Conservation (phyloP, 2,113 vertebrate species). For the Otis tarda region DNA sequence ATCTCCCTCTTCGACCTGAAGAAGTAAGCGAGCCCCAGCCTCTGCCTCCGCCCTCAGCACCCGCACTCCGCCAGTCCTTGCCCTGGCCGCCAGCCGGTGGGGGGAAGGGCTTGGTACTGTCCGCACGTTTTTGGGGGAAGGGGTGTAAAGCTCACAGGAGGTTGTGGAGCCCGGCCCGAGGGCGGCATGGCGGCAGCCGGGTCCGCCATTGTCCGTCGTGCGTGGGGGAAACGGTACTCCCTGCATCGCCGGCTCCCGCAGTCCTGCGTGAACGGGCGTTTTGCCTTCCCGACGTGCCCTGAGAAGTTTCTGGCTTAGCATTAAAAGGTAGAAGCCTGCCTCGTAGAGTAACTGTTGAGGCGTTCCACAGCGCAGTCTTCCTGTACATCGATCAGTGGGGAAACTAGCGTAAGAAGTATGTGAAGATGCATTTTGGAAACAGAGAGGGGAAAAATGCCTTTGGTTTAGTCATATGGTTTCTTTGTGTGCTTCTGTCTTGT, state of each 20-base stretch:
- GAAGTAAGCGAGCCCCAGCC: slow-evolving; percentile 76
- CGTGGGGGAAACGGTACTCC: neutral
- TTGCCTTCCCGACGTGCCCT: no score
- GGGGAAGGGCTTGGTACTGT: neutral
- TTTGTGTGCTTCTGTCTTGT: neutral
- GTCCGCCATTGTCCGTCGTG: neutral
- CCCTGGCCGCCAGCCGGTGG: neutral
- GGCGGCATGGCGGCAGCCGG: neutral
- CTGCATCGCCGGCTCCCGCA: neutral
- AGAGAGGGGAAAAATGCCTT: accelerated
- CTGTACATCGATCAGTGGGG: accelerated
- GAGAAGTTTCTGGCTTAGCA: accelerated
- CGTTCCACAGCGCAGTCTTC: neutral
- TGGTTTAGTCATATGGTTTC: accelerated
- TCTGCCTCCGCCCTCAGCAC: accelerated
- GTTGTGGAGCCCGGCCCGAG: neutral
- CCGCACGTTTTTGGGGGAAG: accelerated
- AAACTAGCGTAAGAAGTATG: accelerated
- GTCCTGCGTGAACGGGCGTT: accelerated
- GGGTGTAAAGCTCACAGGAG: neutral
- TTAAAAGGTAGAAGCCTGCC: neutral
- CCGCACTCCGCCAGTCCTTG: no score
- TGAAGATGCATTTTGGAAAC: neutral
- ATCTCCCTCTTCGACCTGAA: slow-evolving; percentile 91
- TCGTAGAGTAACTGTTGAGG: accelerated